Conservation (phyloP, 2,888 invertebrate genomes). For the Synanthedon andrenaeformis region DNA sequence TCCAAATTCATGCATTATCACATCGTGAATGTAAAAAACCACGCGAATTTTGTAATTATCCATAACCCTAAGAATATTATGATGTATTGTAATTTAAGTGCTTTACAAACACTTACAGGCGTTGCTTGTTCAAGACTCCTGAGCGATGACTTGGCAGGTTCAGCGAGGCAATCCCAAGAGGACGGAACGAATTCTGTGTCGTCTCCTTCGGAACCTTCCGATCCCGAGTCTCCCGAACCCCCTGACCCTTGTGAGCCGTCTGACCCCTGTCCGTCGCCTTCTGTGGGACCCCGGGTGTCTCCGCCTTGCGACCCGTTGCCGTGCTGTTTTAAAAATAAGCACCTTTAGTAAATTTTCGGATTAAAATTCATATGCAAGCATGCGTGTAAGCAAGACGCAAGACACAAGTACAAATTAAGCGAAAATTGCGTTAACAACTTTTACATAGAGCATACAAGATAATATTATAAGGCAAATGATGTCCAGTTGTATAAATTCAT, state of each 20-base stretch:
- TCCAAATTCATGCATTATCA: too few relatives aligned
- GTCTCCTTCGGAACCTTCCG: slow-evolving; percentile 68
- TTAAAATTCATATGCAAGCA: background rate
- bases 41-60: too few relatives aligned
- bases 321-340: slow-evolving; percentile 24
- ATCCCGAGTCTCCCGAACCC: slow-evolving; percentile 37
- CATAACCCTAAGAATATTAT: too few relatives aligned
- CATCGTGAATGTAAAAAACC: too few relatives aligned
- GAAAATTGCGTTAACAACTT: too few relatives aligned
- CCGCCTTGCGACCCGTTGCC: slow-evolving; percentile 21
- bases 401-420: background rate
- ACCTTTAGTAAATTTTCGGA: background rate
- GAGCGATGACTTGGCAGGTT: slow-evolving; percentile 80
- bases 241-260: slow-evolving; percentile 10
- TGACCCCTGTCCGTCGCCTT: slow-evolving; percentile 8
- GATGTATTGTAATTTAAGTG: too few relatives aligned
- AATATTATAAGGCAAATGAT: too few relatives aligned
- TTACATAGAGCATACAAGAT: too few relatives aligned
- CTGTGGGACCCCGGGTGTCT: slow-evolving; percentile 10
- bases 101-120: slow-evolving; percentile 21
- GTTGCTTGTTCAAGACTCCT: slow-evolving; percentile 43
- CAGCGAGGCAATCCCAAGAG: slow-evolving; percentile 83
- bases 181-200: slow-evolving; percentile 83
- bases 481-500: too few relatives aligned
- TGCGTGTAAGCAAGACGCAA: background rate